A percentile compares a stretch with the other conserved stretches of the same genome.
Conservation (phyloP, 2,797 vertebrate species). For the Bovichtus diacanthus region DNA sequence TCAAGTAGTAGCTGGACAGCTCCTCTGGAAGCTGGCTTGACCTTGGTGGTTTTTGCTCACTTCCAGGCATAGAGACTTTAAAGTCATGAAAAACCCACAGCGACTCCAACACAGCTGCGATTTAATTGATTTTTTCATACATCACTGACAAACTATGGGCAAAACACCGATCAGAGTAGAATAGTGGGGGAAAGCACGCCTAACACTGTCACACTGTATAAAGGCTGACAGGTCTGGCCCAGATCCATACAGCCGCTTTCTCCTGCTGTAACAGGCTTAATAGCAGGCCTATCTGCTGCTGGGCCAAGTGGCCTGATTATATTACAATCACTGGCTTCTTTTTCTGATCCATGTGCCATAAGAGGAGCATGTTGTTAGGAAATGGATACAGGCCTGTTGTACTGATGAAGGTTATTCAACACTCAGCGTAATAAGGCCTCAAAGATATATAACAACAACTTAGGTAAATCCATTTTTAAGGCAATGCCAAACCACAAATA, state of each 20-base stretch:
- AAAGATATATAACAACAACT: slow-evolving; percentile 34
- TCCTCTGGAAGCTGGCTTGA: slow-evolving; percentile 29
- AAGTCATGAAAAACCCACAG: slow-evolving; percentile 86
- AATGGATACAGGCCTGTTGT: slow-evolving; percentile 47
- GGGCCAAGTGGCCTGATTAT: slow-evolving; percentile 63
- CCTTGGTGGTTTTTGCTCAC: slow-evolving; percentile 59
- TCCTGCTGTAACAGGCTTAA: slow-evolving; percentile 54
- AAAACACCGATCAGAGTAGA: slow-evolving; percentile 78
- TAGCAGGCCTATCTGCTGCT: slow-evolving; percentile 42
- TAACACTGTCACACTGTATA: slow-evolving; percentile 71
- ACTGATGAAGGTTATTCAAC: slow-evolving; percentile 33
- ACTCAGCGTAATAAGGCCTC: slow-evolving; percentile 53
- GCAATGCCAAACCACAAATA: slow-evolving; percentile 46
- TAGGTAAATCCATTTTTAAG: slow-evolving; percentile 42
- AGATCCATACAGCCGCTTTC: slow-evolving; percentile 55
- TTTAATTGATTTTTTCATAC: slow-evolving; percentile 96
- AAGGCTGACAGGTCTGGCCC: slow-evolving; percentile 71
- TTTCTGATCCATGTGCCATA: slow-evolving; percentile 50
- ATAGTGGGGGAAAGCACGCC: slow-evolving; percentile 71
- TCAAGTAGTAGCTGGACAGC: slow-evolving; percentile 4
- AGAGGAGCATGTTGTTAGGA: slow-evolving; percentile 58
- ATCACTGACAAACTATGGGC: slow-evolving; percentile 90
- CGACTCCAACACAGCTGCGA: slow-evolving; percentile 85
- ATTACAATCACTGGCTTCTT: slow-evolving; percentile 66
- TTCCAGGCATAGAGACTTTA: slow-evolving; percentile 42